A percentile compares a stretch with the other conserved stretches of the same genome.
phyloP scores from a whole-genome alignment of 2,888 invertebrate species.

The Athrips mouffetella region DNA sequence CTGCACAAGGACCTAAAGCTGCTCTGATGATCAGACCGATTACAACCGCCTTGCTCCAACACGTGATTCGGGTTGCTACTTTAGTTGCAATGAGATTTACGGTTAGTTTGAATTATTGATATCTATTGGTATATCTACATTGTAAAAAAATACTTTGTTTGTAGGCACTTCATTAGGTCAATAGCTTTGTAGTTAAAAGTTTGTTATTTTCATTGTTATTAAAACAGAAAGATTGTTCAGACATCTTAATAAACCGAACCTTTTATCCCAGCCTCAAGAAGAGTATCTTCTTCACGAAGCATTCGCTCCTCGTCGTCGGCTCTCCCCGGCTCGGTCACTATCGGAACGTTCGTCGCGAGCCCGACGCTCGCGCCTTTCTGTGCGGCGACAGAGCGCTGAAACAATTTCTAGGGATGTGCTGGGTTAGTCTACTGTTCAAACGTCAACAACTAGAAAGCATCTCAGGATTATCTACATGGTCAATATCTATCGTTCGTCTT shows the following conservation, averaged over 20 bases:
- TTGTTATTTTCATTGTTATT: no score
- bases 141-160: no score
- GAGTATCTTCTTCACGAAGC: conserved; percentile 59
- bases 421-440: conserved; percentile 30
- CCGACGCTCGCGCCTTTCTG: conserved; percentile 42
- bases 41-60: conserved; percentile 61
- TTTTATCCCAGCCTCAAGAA: conserved; percentile 56
- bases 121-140: not conserved
- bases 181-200: no score
- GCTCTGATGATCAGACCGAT: conserved; percentile 53
- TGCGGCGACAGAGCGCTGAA: conserved; percentile 39
- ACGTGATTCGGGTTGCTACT: conserved; percentile 44
- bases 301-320: conserved; percentile 34
- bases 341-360: conserved; percentile 38
- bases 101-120: conserved; percentile 33
- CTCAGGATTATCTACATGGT: no score
- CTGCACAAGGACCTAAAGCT: conserved; percentile 54
- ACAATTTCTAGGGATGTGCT: conserved; percentile 34
- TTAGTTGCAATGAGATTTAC: conserved; percentile 50
- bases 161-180: no score
- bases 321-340: conserved; percentile 32
- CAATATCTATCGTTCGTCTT: no score
- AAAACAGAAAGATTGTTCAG: no score
- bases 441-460: not conserved
- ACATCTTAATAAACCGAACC: no score